Evolutionary conservation across 2,113 vertebrate genomes (phyloP), one percentile per base, ranked within the genome.

Genomic region (Globicephala melas): DNA sequence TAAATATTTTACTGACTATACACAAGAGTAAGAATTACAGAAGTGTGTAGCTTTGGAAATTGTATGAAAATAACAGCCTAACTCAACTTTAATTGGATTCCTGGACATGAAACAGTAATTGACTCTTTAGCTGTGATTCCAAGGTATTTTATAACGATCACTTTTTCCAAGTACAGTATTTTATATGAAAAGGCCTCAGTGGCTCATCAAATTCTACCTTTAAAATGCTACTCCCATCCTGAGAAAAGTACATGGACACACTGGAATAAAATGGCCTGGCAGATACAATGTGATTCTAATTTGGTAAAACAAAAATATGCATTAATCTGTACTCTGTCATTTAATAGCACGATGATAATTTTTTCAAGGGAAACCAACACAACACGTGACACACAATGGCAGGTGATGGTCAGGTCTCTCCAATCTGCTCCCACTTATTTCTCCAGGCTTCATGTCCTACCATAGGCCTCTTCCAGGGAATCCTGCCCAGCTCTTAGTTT

Each of bases 161-260:
- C 8, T n/a, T 81, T 91, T 86, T 87, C 62, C 36, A 68, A 89
- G 63, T 47, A 84, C 60, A 73, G 86, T 44, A 63, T 85, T 81
- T 79, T 88, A 93, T 36, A 67, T 96, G 82, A 93, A 93, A 93
- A 95, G 41, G 63, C 41, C 28, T 96, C 65, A 36, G 0, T 74
- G 73, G 93, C 80, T 80, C 71, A 95, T 86, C 80, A 80, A 58
- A 44, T 65, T 86, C 36, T 81, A 47, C 55, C 82, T 96, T 92
- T 84, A 95, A 90, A 92, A 53, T 31, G 82, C 58, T 47, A 89
- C 2, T 20, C 71, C 13, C n/a, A 44, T 58, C 91, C 28, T 60
- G 68, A 50, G 53, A 95, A 84, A 85, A 74, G 13, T 25, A 44
- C n/a, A 65, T 14, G 41, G 28, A 74, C 12, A 53, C 0, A 25